phyloP scores from a whole-genome alignment of 2,113 vertebrate genomes.

The Burhinus bistriatus region DNA sequence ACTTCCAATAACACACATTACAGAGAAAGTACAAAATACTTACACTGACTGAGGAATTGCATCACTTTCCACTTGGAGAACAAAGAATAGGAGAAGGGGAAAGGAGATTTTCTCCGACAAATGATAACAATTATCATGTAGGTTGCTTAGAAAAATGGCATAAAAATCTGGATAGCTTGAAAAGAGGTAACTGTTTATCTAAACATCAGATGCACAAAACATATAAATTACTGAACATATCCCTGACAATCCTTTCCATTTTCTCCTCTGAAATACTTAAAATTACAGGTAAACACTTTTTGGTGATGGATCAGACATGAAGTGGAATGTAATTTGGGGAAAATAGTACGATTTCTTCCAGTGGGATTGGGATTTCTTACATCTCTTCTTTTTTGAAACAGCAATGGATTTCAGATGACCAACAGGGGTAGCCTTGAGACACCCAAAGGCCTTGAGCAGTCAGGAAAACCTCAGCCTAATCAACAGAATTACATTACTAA shows the following conservation, averaged over 20 bases:
- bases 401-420: neutral
- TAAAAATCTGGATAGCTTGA: neutral
- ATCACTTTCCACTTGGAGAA: neutral
- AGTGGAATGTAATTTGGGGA: neutral
- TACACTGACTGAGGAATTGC: neutral
- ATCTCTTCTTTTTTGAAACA: neutral
- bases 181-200: neutral
- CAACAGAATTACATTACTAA: neutral
- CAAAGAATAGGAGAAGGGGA: neutral
- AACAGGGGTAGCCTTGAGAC: neutral
- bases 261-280: neutral
- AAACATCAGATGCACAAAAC: neutral
- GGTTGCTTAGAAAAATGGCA: neutral
- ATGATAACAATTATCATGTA: neutral
- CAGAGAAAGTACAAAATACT: neutral
- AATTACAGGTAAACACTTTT: neutral
- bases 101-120: neutral
- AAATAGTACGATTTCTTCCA: neutral
- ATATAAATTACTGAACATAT: neutral
- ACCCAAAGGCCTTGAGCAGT: neutral
- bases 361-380: neutral
- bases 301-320: neutral
- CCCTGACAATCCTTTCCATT: neutral
- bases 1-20: neutral
- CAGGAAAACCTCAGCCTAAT: neutral